Evolutionary conservation across 2,797 vertebrate genomes (phyloP), one percentile per base, ranked within the genome.

Genomic region (Cossypha dichroa): DNA sequence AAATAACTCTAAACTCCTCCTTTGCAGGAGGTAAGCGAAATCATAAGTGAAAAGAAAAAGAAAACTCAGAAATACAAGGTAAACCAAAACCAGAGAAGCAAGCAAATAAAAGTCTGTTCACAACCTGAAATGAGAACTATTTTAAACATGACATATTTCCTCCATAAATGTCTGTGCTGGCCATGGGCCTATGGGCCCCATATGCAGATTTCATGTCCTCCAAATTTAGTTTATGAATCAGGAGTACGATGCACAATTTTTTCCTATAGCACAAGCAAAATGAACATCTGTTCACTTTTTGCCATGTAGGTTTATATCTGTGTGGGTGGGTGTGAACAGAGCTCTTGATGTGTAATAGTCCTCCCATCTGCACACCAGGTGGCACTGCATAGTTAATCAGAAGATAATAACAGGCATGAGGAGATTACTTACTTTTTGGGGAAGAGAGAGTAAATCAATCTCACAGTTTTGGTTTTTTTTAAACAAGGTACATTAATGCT

Each of bases 211-310:
- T 88, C 77, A 90, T 82, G 75, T 95, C 91, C 94, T 97, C 95
- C 94, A 97, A 97, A 97, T 96, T 97, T 96, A 94, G 97, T 93
- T 98, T 95, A 95, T 94, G 95, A 97, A 97, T 97, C 95, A 95
- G 94, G 90, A 96, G 81, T 90, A 97, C 22, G 84, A 97, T 90
- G 88, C 83, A 97, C 82, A 91, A 63, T 93, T 97, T 97, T 59
- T 95, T 92, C 92, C 90, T 93, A 84, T 90, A 95, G 94, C 96
- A 97, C 90, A 97, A 97, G 96, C 95, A 97, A 98, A 98, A 97
- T 97, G 97, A 98, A 97, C 97, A 98, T 97, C 97, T 98, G 97
- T 96, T 97, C 97, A 97, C 85, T 97, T 97, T 97, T 96, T 97
- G 96, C 95, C 94, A 93, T 59, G 64, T 94, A 96, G 97, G 95